Percentiles rank a stretch among this genome's conserved stretches.
These are phyloP conservation scores for Anguilla megastoma DNA, from an alignment of 2,797 vertebrate species.

Conservation along the genomic window DNA sequence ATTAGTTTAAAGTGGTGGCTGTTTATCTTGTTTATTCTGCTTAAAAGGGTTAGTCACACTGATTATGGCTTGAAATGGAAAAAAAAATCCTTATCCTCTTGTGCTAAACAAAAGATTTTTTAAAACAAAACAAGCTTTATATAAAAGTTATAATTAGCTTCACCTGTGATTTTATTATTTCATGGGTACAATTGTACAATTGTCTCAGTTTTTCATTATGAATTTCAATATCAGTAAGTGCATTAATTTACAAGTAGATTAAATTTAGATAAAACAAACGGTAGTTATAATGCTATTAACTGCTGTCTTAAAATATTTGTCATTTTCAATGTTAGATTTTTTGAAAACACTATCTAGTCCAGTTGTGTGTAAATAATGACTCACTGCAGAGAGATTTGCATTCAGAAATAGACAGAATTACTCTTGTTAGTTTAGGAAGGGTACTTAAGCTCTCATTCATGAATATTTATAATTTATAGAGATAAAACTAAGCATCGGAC, in stretches of 20 bases:
- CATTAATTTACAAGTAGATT: not conserved
- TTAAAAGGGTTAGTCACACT: not conserved
- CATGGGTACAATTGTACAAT: not conserved
- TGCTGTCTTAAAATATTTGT: not conserved
- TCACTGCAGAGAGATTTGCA: conserved; percentile 2
- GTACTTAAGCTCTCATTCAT: not conserved
- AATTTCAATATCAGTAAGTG: not conserved
- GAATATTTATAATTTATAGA: conserved; percentile 8
- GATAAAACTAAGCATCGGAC: not conserved
- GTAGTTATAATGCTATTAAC: not conserved
- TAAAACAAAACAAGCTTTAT: not conserved
- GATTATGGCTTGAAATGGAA: not conserved
- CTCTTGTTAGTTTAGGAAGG: not conserved
- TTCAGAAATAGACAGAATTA: not conserved
- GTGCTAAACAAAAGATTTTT: not conserved
- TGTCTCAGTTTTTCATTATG: not conserved
- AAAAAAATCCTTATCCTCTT: not conserved
- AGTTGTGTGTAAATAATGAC: conserved; percentile 2
- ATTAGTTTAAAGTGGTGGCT: not conserved
- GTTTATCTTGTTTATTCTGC: not conserved
- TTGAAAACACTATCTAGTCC: not conserved
- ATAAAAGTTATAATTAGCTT: not conserved
- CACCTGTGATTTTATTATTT: not conserved
- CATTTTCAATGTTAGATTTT: too few species aligned
- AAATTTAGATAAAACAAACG: not conserved